Evolutionary conservation across 2,113 vertebrate genomes (phyloP).

Genomic region (Taurulus bubalis): DNA sequence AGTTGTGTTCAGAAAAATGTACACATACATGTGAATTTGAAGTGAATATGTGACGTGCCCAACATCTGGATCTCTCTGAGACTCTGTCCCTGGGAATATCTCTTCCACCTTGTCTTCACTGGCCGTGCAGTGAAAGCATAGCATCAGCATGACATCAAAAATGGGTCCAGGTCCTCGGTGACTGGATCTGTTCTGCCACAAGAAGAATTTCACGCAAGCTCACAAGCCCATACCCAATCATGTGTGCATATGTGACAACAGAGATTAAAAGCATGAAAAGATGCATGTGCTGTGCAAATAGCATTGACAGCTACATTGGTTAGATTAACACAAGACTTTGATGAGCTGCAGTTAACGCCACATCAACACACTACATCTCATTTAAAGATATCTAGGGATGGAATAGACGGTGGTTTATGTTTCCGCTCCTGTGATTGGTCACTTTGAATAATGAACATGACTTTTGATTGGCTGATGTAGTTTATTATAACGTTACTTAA

Average conservation of each 20-base stretch:
- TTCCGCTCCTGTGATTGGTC: no score
- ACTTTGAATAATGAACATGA: no score
- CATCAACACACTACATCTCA: not conserved
- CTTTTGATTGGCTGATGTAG: no score
- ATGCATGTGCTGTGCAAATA: not conserved
- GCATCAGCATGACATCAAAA: not conserved
- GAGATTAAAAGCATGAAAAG: not conserved
- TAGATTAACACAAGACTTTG: not conserved
- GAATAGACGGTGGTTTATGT: not conserved
- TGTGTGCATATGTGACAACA: not conserved
- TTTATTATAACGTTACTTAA: no score
- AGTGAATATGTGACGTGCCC: slow-evolving; percentile 16
- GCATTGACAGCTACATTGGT: not conserved
- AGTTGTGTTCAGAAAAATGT: slow-evolving; percentile 40
- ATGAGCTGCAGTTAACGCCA: not conserved
- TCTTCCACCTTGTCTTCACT: not conserved
- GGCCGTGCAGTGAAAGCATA: not conserved
- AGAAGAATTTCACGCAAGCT: not conserved
- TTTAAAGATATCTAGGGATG: not conserved
- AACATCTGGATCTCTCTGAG: not conserved
- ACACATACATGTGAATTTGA: not conserved
- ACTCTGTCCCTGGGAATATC: not conserved
- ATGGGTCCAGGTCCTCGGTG: not conserved
- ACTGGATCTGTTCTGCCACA: not conserved
- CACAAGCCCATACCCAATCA: not conserved